Conservation (phyloP, 2,888 invertebrate genomes). For the Agrilus mali region DNA sequence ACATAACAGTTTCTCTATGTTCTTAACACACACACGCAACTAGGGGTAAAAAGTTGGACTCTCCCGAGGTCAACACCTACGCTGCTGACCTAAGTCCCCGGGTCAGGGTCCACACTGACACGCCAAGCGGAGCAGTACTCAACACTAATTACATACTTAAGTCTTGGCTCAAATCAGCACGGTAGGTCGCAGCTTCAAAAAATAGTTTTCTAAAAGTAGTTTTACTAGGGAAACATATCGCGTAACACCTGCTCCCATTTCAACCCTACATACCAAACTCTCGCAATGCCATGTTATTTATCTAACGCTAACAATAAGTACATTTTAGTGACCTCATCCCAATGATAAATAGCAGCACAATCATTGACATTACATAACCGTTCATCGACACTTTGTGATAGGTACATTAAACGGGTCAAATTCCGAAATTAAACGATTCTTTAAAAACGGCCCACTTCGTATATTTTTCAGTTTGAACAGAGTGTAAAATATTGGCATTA, state of each 20-base stretch:
- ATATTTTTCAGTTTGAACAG: background rate
- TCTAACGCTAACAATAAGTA: constrained; percentile 5
- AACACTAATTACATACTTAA: too few species aligned
- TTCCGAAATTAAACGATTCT: background rate
- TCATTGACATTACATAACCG: constrained; percentile 3
- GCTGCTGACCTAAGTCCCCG: too few species aligned
- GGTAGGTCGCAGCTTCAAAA: background rate
- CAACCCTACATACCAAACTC: constrained; percentile 1
- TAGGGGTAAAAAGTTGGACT: too few species aligned
- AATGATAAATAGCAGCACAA: constrained; percentile 6
- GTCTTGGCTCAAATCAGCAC: background rate
- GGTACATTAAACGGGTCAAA: background rate
- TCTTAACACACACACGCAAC: too few species aligned
- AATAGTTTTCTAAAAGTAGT: too few species aligned
- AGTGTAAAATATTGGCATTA: background rate
- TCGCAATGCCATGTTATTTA: constrained; percentile 3
- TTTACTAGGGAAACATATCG: background rate
- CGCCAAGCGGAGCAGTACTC: too few species aligned
- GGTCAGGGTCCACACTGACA: too few species aligned
- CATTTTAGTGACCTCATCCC: constrained; percentile 6
- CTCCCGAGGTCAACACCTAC: too few species aligned
- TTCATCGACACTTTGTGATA: constrained; percentile 1
- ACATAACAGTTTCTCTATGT: too few species aligned
- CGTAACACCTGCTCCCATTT: background rate
- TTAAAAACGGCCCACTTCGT: background rate